phyloP scores from a whole-genome alignment of 2,113 vertebrate species.

The Drymodes brunneopygia region DNA sequence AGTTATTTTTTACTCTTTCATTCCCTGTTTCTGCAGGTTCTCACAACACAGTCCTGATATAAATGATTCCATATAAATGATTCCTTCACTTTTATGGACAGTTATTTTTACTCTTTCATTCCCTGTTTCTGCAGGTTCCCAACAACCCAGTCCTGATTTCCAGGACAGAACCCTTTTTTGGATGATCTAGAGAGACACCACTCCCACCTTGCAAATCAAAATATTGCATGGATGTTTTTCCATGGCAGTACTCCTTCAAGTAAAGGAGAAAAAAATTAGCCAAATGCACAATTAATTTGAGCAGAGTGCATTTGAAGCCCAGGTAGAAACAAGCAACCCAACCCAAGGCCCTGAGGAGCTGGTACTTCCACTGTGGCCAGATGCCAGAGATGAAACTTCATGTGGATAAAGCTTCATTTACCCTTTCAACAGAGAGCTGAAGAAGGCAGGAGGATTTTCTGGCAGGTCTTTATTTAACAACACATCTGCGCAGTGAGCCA shows the following conservation, averaged over 20 bases:
- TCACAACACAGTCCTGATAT: background rate
- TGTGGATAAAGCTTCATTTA: background rate
- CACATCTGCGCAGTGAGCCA: background rate
- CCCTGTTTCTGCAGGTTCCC: background rate
- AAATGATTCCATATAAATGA: rapidly evolving
- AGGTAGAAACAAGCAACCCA: background rate
- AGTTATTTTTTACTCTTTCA: background rate
- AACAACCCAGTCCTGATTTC: background rate
- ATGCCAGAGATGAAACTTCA: background rate
- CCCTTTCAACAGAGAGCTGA: background rate
- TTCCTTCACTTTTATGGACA: background rate
- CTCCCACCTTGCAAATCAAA: background rate
- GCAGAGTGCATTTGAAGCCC: background rate
- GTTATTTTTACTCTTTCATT: background rate
- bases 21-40: background rate
- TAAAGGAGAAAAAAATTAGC: background rate
- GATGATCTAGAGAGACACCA: background rate
- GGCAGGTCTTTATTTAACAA: background rate
- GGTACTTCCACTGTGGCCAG: background rate
- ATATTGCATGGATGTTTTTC: background rate
- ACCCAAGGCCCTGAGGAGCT: background rate
- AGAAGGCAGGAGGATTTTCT: background rate
- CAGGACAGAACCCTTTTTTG: background rate
- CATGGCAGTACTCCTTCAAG: background rate
- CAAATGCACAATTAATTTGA: background rate